phyloP scores from a whole-genome alignment of 2,888 invertebrate genomes.

The Heliconius ethilla region DNA sequence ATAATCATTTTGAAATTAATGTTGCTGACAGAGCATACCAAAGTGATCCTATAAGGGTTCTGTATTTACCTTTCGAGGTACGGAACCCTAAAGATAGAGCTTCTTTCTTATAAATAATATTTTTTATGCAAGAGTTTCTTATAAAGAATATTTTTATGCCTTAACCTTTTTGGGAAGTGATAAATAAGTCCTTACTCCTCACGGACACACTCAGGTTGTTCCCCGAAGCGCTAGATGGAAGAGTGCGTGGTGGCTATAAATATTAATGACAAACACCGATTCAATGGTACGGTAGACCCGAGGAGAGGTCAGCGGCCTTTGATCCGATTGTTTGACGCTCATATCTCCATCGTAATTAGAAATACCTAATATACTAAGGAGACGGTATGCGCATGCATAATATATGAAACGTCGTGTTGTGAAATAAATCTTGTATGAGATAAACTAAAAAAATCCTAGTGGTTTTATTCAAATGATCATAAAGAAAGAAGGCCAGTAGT shows the following conservation, averaged over 20 bases:
- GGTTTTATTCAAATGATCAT: constrained; percentile 3
- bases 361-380: constrained; percentile 57
- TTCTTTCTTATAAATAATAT: no score
- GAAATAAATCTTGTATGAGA: constrained; percentile 31
- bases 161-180: constrained; percentile 29
- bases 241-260: constrained; percentile 69
- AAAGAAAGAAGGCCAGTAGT: not conserved
- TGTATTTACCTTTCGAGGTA: no score
- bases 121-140: not conserved
- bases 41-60: no score
- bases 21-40: no score
- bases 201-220: constrained; percentile 69
- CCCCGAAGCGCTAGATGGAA: constrained; percentile 68
- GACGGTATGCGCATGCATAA: constrained; percentile 45
- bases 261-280: constrained; percentile 77
- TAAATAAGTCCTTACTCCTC: constrained; percentile 52
- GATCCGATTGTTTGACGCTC: constrained; percentile 72
- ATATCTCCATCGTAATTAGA: constrained; percentile 71
- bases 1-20: no score
- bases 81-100: no score
- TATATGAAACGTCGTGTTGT: constrained; percentile 46
- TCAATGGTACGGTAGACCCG: constrained; percentile 65
- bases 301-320: constrained; percentile 74
- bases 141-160: not conserved
- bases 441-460: constrained; percentile 6